Percentiles rank a stretch among this genome's conserved stretches.
Evolutionary conservation across 2,113 vertebrate genomes (phyloP).

Genomic region (Aplodontia rufa): DNA sequence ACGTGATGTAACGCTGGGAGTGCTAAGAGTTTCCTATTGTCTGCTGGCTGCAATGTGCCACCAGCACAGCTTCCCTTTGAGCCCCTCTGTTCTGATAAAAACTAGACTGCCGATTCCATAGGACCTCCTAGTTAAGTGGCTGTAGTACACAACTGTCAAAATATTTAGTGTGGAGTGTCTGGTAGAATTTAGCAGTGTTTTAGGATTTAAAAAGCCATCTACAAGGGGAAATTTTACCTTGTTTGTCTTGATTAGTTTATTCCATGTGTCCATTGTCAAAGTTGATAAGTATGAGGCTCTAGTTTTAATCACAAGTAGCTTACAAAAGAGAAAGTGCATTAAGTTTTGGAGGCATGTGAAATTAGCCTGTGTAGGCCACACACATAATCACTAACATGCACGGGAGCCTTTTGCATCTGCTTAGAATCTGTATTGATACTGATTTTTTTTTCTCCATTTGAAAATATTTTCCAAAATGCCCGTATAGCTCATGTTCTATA

Average conservation of each 20-base stretch:
- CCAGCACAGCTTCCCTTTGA: neutral
- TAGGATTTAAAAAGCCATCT: slow-evolving; percentile 36
- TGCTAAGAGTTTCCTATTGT: slow-evolving; percentile 66
- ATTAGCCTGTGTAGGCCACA: slow-evolving; percentile 76
- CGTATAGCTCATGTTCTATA: slow-evolving; percentile 76
- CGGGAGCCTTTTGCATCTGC: slow-evolving; percentile 75
- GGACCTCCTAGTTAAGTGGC: slow-evolving; percentile 58
- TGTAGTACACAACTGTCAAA: slow-evolving; percentile 56
- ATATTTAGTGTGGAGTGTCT: slow-evolving; percentile 5
- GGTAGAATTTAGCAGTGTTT: slow-evolving; percentile 51
- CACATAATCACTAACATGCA: slow-evolving; percentile 72
- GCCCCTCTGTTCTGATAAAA: slow-evolving; percentile 40
- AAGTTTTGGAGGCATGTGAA: slow-evolving; percentile 73
- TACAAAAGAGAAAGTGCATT: slow-evolving; percentile 43
- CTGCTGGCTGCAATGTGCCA: slow-evolving; percentile 1
- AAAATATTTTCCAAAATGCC: slow-evolving; percentile 71
- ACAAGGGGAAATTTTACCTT: neutral
- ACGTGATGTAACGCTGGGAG: slow-evolving; percentile 61
- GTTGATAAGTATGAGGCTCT: slow-evolving; percentile 35
- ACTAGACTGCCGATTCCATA: slow-evolving; percentile 31
- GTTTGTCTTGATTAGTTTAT: slow-evolving; percentile 36
- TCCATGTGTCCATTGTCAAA: slow-evolving; percentile 31
- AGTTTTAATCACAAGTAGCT: slow-evolving; percentile 54
- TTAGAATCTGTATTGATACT: slow-evolving; percentile 69
- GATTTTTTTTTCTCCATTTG: slow-evolving; percentile 64